Conservation (phyloP, 1,140 invertebrate species). For the Temnothorax nylanderi region DNA sequence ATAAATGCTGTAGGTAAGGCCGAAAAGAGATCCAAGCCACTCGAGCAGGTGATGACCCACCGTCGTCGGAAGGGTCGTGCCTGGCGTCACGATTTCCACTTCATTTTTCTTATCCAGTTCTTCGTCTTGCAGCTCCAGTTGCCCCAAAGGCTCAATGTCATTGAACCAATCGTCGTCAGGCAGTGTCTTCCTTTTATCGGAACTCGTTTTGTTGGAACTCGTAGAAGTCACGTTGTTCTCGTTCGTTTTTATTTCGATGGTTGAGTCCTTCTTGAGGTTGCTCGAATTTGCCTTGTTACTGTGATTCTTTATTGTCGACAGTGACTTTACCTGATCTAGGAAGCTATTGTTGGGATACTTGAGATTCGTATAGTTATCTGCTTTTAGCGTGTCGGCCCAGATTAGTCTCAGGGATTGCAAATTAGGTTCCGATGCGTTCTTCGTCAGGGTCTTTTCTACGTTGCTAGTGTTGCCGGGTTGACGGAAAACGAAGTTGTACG, state of each 20-base stretch:
- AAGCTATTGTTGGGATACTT: slow-evolving; percentile 22
- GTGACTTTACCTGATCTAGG: slow-evolving; percentile 20
- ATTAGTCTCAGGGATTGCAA: slow-evolving; percentile 48
- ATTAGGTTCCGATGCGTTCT: slow-evolving; percentile 40
- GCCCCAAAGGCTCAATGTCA: slow-evolving; percentile 64
- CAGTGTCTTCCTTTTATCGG: slow-evolving; percentile 3
- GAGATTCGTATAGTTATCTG: slow-evolving; percentile 20
- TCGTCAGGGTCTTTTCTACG: slow-evolving; percentile 72
- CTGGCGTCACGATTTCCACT: slow-evolving; percentile 66
- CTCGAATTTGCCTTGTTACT: neutral
- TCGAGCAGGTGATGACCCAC: slow-evolving; percentile 73
- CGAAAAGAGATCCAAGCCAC: slow-evolving; percentile 76
- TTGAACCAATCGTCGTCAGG: slow-evolving; percentile 71
- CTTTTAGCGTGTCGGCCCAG: slow-evolving; percentile 24
- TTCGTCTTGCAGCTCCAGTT: slow-evolving; percentile 73
- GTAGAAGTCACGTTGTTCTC: neutral
- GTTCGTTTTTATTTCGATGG: slow-evolving; percentile 35
- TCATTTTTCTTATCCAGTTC: slow-evolving; percentile 52
- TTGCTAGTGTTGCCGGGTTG: slow-evolving; percentile 75
- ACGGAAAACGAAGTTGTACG: slow-evolving; percentile 80
- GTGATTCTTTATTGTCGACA: neutral
- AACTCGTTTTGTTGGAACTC: neutral
- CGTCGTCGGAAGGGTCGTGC: slow-evolving; percentile 21
- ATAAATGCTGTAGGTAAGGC: slow-evolving; percentile 73
- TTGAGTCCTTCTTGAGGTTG: neutral